Percentiles rank a stretch among this genome's conserved stretches.
Conservation (phyloP, 23 tunicate species). For the Corella eumyota region DNA sequence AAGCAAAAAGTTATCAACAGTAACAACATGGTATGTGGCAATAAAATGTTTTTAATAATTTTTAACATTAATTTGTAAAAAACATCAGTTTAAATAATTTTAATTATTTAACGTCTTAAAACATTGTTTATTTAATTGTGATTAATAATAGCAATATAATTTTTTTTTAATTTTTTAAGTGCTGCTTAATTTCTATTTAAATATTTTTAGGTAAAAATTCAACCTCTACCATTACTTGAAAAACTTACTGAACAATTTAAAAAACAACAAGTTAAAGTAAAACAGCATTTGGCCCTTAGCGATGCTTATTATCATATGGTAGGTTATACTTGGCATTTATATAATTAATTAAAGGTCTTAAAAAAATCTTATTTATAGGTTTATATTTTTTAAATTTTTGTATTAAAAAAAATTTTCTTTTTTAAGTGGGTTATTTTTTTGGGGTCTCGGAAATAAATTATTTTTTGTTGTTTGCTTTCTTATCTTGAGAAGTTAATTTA, state of each 20-base stretch:
- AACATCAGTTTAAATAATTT: too few species aligned
- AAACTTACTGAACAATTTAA: slow-evolving; percentile 49
- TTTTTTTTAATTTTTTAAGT: neutral
- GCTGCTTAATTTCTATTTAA: neutral
- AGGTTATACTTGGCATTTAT: neutral
- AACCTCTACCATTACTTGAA: slow-evolving; percentile 79
- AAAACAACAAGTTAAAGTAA: slow-evolving; percentile 59
- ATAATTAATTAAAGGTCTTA: neutral
- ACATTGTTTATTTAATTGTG: neutral
- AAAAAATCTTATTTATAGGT: too few species aligned
- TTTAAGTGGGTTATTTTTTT: too few species aligned
- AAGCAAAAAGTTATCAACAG: neutral
- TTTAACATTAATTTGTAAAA: too few species aligned
- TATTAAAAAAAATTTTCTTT: too few species aligned
- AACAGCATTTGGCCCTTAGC: slow-evolving; percentile 59
- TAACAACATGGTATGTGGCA: too few species aligned
- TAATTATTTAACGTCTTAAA: neutral
- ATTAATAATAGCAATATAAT: neutral
- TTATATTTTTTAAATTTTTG: too few species aligned
- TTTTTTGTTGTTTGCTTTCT: too few species aligned
- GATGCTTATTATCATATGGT: slow-evolving; percentile 48
- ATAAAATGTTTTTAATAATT: too few species aligned
- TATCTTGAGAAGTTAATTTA: too few species aligned
- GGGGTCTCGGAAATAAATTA: too few species aligned
- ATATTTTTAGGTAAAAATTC: slow-evolving; percentile 19